Conservation (phyloP, 2,888 invertebrate genomes). For the Spilarctia lutea region DNA sequence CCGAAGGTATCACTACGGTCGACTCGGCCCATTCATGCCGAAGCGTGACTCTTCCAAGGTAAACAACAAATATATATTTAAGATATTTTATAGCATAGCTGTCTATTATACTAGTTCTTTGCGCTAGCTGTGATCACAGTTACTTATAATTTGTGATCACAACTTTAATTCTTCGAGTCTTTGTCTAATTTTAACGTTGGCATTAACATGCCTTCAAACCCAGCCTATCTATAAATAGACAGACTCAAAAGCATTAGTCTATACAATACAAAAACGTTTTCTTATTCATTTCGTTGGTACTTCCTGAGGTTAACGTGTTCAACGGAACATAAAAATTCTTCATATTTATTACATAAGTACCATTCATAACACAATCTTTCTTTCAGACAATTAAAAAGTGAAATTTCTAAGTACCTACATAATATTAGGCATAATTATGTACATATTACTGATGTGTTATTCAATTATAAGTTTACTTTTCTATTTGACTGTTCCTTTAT, state of each 20-base stretch:
- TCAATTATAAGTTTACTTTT: neutral
- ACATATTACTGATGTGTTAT: neutral
- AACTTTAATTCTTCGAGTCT: neutral
- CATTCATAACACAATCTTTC: constrained; percentile 12
- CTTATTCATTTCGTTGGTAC: neutral
- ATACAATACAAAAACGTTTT: neutral
- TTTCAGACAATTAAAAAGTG: constrained; percentile 8
- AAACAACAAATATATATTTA: no score
- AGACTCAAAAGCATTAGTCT: neutral
- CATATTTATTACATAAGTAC: neutral
- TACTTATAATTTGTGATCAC: neutral
- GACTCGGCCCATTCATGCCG: no score
- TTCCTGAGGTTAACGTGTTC: neutral
- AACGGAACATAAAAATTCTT: neutral
- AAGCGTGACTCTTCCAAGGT: no score
- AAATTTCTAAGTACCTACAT: neutral
- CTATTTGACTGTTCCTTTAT: neutral
- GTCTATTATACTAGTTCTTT: neutral
- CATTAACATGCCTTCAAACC: no score
- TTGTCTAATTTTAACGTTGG: no score
- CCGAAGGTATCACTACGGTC: no score
- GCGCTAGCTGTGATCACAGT: no score
- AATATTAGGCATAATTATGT: constrained; percentile 1
- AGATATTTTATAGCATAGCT: no score
- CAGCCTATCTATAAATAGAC: neutral